These are phyloP conservation scores for Petrophora chlorosata DNA, from an alignment of 2,888 invertebrate genomes.

Conservation along the genomic window DNA sequence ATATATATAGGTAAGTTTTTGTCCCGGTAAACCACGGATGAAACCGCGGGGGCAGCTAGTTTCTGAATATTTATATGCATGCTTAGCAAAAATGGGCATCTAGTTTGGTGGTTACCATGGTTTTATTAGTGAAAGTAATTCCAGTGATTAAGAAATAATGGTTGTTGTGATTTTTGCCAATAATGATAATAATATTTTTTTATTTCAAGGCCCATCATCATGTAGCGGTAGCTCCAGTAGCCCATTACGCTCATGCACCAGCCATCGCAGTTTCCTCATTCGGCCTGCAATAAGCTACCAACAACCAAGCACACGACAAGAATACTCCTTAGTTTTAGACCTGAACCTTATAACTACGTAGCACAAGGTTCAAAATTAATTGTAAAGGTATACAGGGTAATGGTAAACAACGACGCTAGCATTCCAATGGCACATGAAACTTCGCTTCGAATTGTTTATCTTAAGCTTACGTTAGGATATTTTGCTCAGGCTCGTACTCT, in stretches of 20 bases:
- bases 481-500: conserved; percentile 30
- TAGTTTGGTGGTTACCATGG: too few species aligned
- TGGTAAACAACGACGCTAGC: conserved; percentile 7
- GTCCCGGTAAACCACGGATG: too few species aligned
- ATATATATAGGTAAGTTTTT: too few species aligned
- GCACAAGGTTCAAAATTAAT: conserved; percentile 8
- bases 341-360: conserved; percentile 6
- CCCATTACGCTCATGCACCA: conserved; percentile 62
- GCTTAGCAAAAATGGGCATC: too few species aligned
- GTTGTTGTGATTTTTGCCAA: too few species aligned
- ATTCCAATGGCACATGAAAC: conserved; percentile 17
- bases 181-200: neutral
- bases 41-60: too few species aligned
- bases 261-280: conserved; percentile 25
- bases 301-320: conserved; percentile 1
- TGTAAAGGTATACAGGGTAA: conserved; percentile 16
- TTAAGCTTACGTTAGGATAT: conserved; percentile 36
- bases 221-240: conserved; percentile 53
- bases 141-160: too few species aligned
- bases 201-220: conserved; percentile 35
- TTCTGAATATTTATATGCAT: too few species aligned
- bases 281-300: conserved; percentile 5
- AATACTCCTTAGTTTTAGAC: neutral
- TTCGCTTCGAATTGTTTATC: conserved; percentile 9
- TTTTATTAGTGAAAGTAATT: too few species aligned